Base-by-base conservation (phyloP, 2,797 vertebrate species). In the Phoxinus dragarum region DNA sequence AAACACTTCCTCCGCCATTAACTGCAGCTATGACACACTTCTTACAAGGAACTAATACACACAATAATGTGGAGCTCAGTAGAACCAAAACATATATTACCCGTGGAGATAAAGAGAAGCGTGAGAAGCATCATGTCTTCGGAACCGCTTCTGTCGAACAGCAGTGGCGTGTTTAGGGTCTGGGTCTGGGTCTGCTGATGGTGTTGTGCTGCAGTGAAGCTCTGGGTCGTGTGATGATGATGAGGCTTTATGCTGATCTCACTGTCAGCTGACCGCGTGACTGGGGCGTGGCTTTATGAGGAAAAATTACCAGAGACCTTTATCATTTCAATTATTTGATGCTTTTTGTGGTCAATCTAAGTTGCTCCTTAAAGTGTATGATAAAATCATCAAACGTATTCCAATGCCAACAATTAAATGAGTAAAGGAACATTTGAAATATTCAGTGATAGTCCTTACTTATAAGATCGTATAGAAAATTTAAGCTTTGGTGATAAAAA, bases 101-200 rank as follows among this genome's bases (percentile, higher is more conserved):
- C 96, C 83, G 96, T 88, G 17, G 94, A 90, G 5, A 95, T 88
- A 56, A 96, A 93, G 9, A 96, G 93, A 3, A 96, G 92, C 7
- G 93, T 88, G n/a, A 96, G 84, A 40, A 94, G 68, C 80, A 96
- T 90, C 92, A 90, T 94, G 92, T 93, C 90, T 91, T 71, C 85
- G 86, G 86, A 86, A 88, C 0, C 2, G 34, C 17, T 71, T 1
- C 19, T 54, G 2, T 34, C 52, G 6, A 19, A 9, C 27, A 31
- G 27, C 38, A 36, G 21, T 0, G 19, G 54, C 21, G 12, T 17
- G 40, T n/a, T 64, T 49, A 56, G 3, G 66, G 1, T 86, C 10
- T 17, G 0, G 12, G 12, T 27, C 34, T 16, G 10, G 2, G 0
- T 11, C 2, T 21, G 12, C 2, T 3, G 78, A 0, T 0, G 64